Percentiles rank a stretch among this genome's conserved stretches.
Conservation (phyloP, 1,140 invertebrate genomes). For the Camponotus floridanus region DNA sequence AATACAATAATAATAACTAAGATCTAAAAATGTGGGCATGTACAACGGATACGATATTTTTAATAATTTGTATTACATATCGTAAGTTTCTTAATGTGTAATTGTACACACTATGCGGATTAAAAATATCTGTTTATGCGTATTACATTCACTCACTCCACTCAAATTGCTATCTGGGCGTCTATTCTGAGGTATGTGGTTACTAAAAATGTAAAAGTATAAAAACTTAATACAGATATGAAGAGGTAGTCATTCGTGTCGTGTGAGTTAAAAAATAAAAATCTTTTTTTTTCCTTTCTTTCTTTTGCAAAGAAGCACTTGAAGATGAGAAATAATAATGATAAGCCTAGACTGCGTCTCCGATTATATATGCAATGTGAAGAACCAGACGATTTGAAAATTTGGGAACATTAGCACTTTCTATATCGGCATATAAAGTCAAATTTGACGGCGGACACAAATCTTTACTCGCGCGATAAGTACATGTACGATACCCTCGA, state of each 20-base stretch:
- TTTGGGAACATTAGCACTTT: slow-evolving; percentile 78
- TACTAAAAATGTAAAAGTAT: slow-evolving; percentile 86
- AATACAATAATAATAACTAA: slow-evolving; percentile 72
- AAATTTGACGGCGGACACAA: slow-evolving; percentile 67
- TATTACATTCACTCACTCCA: slow-evolving; percentile 74
- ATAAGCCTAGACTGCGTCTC: slow-evolving; percentile 59
- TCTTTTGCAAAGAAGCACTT: slow-evolving; percentile 60
- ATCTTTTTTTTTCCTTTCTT: slow-evolving; percentile 14
- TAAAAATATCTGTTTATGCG: slow-evolving; percentile 70
- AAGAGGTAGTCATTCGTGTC: slow-evolving; percentile 84
- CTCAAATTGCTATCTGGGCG: slow-evolving; percentile 76
- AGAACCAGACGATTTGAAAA: slow-evolving; percentile 80
- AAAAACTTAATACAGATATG: slow-evolving; percentile 85
- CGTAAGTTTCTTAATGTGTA: slow-evolving; percentile 54
- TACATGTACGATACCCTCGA: slow-evolving; percentile 60
- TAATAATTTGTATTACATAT: slow-evolving; percentile 64
- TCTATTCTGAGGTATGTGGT: slow-evolving; percentile 85
- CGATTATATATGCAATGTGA: slow-evolving; percentile 61
- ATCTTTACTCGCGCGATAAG: slow-evolving; percentile 75
- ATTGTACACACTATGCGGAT: slow-evolving; percentile 54
- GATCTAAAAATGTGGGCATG: slow-evolving; percentile 66
- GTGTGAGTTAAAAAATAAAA: slow-evolving; percentile 74
- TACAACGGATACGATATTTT: slow-evolving; percentile 71
- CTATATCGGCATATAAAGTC: slow-evolving; percentile 63
- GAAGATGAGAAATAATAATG: slow-evolving; percentile 61